Evolutionary conservation across 2,888 invertebrate genomes (phyloP).

Genomic region (Drosophila lutescens): DNA sequence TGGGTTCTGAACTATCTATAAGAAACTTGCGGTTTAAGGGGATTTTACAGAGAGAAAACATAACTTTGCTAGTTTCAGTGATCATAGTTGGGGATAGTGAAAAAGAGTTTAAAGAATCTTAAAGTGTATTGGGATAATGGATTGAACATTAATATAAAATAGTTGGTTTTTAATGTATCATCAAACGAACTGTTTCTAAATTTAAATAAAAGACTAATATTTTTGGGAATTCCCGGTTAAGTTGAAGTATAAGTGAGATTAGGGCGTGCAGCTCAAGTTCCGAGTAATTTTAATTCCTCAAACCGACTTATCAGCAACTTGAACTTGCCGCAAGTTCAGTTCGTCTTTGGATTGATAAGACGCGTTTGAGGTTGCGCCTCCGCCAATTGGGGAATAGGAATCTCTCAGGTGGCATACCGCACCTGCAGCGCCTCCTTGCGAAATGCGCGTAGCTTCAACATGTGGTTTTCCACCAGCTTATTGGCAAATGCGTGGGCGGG

Average conservation of each 20-base stretch:
- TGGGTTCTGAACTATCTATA: not conserved
- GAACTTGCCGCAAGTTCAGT: slow-evolving; percentile 37
- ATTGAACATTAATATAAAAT: too few species aligned
- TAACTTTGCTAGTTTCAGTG: not conserved
- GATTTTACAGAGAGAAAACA: not conserved
- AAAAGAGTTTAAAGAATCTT: too few species aligned
- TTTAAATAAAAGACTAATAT: not conserved
- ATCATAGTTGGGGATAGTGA: not conserved
- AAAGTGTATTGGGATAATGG: too few species aligned
- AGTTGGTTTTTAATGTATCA: too few species aligned
- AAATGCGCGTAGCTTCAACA: slow-evolving; percentile 79
- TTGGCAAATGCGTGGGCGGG: slow-evolving; percentile 41
- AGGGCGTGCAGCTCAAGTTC: not conserved
- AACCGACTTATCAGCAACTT: slow-evolving; percentile 28
- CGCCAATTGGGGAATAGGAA: slow-evolving; percentile 58
- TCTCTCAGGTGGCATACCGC: slow-evolving; percentile 56
- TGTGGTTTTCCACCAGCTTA: slow-evolving; percentile 65
- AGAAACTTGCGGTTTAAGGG: not conserved
- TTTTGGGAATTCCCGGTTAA: not conserved
- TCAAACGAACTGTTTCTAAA: not conserved
- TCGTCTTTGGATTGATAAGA: slow-evolving; percentile 34
- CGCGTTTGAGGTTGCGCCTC: slow-evolving; percentile 5
- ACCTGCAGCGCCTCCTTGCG: slow-evolving; percentile 61
- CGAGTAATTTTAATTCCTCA: not conserved
- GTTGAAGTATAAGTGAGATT: not conserved